Percentiles rank a stretch among this genome's conserved stretches.
These are phyloP conservation scores for Neoaliturus tenellus DNA, from an alignment of 2,888 invertebrate genomes.

Conservation along the genomic window DNA sequence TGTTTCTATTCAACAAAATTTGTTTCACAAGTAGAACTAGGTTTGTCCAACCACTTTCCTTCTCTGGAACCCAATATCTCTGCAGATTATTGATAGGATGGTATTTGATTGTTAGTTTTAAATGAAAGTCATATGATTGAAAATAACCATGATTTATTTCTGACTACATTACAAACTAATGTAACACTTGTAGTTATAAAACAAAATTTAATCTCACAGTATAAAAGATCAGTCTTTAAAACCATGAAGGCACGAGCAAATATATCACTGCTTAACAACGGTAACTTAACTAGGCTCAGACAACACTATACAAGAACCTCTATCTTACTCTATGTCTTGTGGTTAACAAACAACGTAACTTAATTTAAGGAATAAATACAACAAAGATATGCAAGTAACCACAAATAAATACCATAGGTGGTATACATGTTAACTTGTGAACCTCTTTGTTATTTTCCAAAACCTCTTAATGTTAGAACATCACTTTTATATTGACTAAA, in stretches of 20 bases:
- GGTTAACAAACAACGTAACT: neutral
- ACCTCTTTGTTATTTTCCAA: too few relatives aligned
- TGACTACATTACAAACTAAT: neutral
- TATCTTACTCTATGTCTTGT: neutral
- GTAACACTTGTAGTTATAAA: neutral
- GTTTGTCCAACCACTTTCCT: too few relatives aligned
- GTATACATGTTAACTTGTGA: too few relatives aligned
- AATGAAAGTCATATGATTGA: too few relatives aligned
- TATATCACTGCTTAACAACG: conserved; percentile 8
- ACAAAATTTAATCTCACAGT: conserved; percentile 14
- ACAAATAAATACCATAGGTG: too few relatives aligned
- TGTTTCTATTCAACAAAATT: too few relatives aligned
- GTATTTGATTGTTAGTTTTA: too few relatives aligned
- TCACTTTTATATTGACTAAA: too few relatives aligned
- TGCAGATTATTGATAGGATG: too few relatives aligned
- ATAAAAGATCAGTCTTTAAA: conserved; percentile 54
- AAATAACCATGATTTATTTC: neutral
- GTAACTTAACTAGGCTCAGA: neutral
- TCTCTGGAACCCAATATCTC: too few relatives aligned
- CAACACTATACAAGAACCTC: neutral
- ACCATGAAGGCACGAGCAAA: conserved; percentile 48
- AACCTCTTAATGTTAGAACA: too few relatives aligned
- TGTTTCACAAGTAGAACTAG: too few relatives aligned
- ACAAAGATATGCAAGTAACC: neutral
- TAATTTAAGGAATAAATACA: neutral